phyloP scores from a whole-genome alignment of 2,797 vertebrate species.

The Ispidina picta region DNA sequence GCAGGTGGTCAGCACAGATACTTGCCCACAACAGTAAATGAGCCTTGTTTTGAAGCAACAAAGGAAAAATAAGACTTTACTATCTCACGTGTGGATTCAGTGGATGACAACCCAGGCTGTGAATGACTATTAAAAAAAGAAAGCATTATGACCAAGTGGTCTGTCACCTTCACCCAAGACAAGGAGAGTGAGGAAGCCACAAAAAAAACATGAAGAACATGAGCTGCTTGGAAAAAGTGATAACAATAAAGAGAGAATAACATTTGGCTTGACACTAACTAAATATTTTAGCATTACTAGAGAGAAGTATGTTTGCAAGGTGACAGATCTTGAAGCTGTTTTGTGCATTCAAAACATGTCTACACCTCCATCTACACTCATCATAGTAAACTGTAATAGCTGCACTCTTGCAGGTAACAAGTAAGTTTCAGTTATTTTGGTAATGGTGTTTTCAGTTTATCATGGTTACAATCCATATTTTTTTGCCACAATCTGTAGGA shows the following conservation, averaged over 20 bases:
- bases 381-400: neutral
- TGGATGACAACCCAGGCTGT: neutral
- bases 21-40: neutral
- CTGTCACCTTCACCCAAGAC: neutral
- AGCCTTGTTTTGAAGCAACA: neutral
- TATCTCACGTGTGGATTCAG: neutral
- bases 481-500: neutral
- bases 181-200: neutral
- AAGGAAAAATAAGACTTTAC: neutral
- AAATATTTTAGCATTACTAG: neutral
- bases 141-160: neutral
- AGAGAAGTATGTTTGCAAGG: neutral
- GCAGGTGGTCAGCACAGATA: neutral
- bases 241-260: neutral
- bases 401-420: neutral
- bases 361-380: neutral
- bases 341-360: neutral
- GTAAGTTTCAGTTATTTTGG: conserved; percentile 48
- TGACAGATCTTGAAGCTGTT: neutral
- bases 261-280: neutral
- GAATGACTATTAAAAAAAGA: neutral
- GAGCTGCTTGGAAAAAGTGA: neutral
- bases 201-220: neutral
- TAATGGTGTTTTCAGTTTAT: conserved; percentile 34
- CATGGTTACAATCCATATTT: neutral